Conservation (phyloP, 2,113 vertebrate genomes). For the Paramisgurnus dabryanus region DNA sequence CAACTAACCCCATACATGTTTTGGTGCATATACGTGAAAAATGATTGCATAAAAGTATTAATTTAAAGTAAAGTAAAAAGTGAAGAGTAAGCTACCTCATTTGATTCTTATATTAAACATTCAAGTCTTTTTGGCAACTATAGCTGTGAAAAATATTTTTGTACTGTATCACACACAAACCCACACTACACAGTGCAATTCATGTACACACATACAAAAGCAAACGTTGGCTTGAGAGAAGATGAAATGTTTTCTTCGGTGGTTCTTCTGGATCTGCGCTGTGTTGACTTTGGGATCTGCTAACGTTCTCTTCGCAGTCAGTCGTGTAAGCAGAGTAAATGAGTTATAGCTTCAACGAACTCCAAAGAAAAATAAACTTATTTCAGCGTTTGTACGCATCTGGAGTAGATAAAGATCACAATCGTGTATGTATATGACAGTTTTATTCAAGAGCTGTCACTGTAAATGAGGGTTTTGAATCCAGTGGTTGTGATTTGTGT, state of each 20-base stretch:
- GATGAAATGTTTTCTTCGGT: constrained; percentile 24
- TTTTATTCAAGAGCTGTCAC: neutral
- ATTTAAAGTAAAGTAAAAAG: no score
- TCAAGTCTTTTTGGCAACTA: neutral
- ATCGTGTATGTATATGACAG: constrained; percentile 14
- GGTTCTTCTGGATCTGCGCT: constrained; percentile 17
- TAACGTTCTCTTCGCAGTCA: constrained; percentile 36
- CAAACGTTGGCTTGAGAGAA: neutral
- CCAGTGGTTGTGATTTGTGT: constrained; percentile 10
- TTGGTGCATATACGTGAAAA: neutral
- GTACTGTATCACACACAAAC: neutral
- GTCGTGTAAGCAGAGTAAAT: constrained; percentile 15
- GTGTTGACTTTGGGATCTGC: constrained; percentile 45
- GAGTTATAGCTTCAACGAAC: constrained; percentile 35
- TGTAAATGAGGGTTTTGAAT: constrained; percentile 19
- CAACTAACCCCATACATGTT: no score
- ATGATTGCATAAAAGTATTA: no score
- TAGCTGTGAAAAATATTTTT: neutral
- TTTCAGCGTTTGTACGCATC: constrained; percentile 27
- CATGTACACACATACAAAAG: neutral
- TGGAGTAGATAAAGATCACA: constrained; percentile 33
- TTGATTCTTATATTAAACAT: neutral
- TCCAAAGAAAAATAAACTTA: constrained; percentile 24
- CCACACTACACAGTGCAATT: neutral
- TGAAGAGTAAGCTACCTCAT: no score